Conservation (phyloP, 2,888 invertebrate genomes). For the Onchidella celtica region DNA sequence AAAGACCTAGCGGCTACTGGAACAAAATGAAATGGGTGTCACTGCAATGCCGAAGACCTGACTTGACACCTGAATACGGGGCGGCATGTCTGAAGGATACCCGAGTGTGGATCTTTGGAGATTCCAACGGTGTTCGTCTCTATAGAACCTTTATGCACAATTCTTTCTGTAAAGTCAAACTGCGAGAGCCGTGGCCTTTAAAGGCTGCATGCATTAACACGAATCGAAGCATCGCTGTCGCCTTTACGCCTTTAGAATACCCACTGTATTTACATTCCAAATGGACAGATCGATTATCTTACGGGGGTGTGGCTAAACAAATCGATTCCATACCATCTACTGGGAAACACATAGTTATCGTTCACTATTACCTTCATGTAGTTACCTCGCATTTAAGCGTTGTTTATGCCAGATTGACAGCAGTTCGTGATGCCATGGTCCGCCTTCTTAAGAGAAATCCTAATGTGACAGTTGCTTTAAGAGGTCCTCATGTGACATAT, state of each 20-base stretch:
- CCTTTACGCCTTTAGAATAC: constrained; percentile 31
- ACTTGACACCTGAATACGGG: not conserved
- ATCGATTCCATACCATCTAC: constrained; percentile 25
- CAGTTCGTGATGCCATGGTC: constrained; percentile 5
- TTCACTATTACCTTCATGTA: constrained; percentile 32
- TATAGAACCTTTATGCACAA: not conserved
- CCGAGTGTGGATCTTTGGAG: constrained; percentile 29
- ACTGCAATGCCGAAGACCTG: not conserved
- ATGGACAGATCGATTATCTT: not conserved
- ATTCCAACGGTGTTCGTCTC: constrained; percentile 30
- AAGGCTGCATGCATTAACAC: too few species aligned
- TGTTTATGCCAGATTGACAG: not conserved
- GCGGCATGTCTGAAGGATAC: constrained; percentile 23
- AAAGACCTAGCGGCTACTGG: constrained; percentile 33
- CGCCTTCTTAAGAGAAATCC: constrained; percentile 25
- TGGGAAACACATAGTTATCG: constrained; percentile 14
- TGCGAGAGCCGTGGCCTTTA: too few species aligned
- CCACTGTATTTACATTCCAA: not conserved
- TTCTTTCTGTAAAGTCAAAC: too few species aligned
- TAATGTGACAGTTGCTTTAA: constrained; percentile 9
- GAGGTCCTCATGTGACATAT: constrained; percentile 30
- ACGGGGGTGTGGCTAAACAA: constrained; percentile 24
- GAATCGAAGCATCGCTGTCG: not conserved
- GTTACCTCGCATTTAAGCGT: constrained; percentile 18
- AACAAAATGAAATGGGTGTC: constrained; percentile 4